Conservation (phyloP, 2,113 vertebrate genomes). For the Bucco capensis region DNA sequence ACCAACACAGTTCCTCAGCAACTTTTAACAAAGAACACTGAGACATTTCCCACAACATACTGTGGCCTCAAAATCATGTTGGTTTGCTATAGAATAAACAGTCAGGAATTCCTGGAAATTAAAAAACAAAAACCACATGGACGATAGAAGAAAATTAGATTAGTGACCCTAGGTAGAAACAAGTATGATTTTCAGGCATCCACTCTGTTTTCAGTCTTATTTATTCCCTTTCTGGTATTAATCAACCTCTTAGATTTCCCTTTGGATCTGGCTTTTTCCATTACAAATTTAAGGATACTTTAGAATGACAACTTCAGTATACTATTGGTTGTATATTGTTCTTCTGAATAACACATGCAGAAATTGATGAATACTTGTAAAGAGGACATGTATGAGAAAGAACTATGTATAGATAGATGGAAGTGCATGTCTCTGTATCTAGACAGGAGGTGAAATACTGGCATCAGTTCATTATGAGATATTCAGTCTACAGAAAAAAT, state of each 20-base stretch:
- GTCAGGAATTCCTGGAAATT: slow-evolving; percentile 58
- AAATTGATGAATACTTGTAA: neutral
- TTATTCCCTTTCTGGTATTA: slow-evolving; percentile 51
- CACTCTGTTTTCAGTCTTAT: slow-evolving; percentile 51
- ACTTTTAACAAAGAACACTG: slow-evolving; percentile 40
- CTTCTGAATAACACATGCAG: neutral
- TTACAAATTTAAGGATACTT: slow-evolving; percentile 5
- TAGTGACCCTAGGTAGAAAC: slow-evolving; percentile 55
- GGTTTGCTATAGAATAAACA: slow-evolving; percentile 62
- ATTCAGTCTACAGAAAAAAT: neutral
- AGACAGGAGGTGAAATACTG: neutral
- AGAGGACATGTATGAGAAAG: neutral
- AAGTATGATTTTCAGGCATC: slow-evolving; percentile 45
- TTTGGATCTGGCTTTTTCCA: slow-evolving; percentile 42
- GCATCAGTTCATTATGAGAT: neutral
- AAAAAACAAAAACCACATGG: slow-evolving; percentile 63
- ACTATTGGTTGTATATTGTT: neutral
- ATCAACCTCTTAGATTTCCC: slow-evolving; percentile 42
- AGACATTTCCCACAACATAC: slow-evolving; percentile 39
- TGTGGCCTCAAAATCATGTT: slow-evolving; percentile 2
- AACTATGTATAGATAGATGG: neutral
- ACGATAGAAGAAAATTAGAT: slow-evolving; percentile 55
- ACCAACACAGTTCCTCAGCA: slow-evolving; percentile 16
- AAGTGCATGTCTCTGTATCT: neutral
- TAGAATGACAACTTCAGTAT: neutral